phyloP scores from a whole-genome alignment of 2,797 vertebrate genomes.

The Pseudomugil tenellus region DNA sequence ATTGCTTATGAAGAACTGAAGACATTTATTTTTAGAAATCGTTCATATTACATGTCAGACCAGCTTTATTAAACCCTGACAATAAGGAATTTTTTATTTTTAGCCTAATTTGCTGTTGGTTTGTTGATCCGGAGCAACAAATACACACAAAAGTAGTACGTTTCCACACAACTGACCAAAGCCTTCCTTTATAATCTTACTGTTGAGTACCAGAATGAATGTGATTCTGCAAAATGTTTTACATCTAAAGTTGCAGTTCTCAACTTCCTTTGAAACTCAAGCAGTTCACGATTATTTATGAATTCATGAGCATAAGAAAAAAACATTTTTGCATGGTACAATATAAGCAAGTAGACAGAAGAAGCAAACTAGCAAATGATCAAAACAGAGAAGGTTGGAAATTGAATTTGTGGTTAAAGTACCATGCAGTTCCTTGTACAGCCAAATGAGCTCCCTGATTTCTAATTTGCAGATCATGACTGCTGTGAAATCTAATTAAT shows the following conservation, averaged over 20 bases:
- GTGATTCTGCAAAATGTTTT: slow-evolving; percentile 19
- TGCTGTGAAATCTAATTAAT: slow-evolving; percentile 75
- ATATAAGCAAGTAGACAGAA: slow-evolving; percentile 9
- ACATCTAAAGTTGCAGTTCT: slow-evolving; percentile 21
- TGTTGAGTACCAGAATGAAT: slow-evolving; percentile 12
- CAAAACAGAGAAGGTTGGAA: slow-evolving; percentile 25
- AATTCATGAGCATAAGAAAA: slow-evolving; percentile 14
- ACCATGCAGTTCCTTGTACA: slow-evolving; percentile 35
- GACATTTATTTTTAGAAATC: slow-evolving; percentile 10
- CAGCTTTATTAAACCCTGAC: slow-evolving; percentile 10
- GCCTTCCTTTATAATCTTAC: not conserved
- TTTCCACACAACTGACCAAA: slow-evolving; percentile 8
- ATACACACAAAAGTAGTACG: not conserved
- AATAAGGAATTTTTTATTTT: not conserved
- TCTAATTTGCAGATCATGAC: slow-evolving; percentile 67
- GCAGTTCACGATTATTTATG: slow-evolving; percentile 1
- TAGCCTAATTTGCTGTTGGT: not conserved
- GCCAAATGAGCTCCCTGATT: slow-evolving; percentile 56
- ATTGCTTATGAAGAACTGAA: slow-evolving; percentile 3
- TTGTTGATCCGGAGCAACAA: not conserved
- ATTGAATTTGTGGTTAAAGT: slow-evolving; percentile 51
- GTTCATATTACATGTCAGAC: slow-evolving; percentile 12
- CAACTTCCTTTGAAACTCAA: slow-evolving; percentile 5
- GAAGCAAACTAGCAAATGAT: slow-evolving; percentile 21
- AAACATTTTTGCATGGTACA: slow-evolving; percentile 5